Conservation (phyloP, 2,797 vertebrate genomes). For the Rhinoraja longicauda region DNA sequence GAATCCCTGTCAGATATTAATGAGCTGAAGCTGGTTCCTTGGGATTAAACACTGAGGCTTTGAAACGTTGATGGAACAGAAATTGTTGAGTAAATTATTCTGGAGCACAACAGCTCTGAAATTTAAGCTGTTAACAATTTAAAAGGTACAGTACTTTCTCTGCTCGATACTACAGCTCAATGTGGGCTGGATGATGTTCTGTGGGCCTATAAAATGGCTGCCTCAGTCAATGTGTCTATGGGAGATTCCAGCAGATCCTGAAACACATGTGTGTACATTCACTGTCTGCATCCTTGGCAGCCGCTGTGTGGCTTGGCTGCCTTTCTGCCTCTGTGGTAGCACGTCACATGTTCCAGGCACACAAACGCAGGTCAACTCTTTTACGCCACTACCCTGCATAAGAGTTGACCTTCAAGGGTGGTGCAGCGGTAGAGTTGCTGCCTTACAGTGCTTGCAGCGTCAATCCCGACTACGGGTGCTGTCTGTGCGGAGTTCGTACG, state of each 20-base stretch:
- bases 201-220: not conserved
- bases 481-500: too few species aligned
- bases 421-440: too few species aligned
- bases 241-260: too few species aligned
- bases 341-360: not conserved
- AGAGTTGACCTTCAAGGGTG: too few species aligned
- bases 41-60: slow-evolving; percentile 23
- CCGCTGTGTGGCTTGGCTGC: not conserved
- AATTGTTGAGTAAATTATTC: slow-evolving; percentile 1
- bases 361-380: too few species aligned
- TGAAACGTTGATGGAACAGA: slow-evolving; percentile 15
- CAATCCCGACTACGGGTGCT: too few species aligned
- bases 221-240: not conserved
- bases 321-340: not conserved
- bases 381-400: too few species aligned
- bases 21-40: slow-evolving; percentile 6
- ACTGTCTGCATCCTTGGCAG: not conserved
- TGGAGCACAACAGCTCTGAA: not conserved
- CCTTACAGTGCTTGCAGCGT: too few species aligned
- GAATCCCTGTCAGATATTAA: slow-evolving; percentile 28
- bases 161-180: too few species aligned
- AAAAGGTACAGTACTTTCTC: not conserved
- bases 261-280: not conserved
- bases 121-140: not conserved
- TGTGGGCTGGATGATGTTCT: not conserved